phyloP scores from a whole-genome alignment of 2,113 vertebrate genomes.

The Tetraodon nigroviridis region DNA sequence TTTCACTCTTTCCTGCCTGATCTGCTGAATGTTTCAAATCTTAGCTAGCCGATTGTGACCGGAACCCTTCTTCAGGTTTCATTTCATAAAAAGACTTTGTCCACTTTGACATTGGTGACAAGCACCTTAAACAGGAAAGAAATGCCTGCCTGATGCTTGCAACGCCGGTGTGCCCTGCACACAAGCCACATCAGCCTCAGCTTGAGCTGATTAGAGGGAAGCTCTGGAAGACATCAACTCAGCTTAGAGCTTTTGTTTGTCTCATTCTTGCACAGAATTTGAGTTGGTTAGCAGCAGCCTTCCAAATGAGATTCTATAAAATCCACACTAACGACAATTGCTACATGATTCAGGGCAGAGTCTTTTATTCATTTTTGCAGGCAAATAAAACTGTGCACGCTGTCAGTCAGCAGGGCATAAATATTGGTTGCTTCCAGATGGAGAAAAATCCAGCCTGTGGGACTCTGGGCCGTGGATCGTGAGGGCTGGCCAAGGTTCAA shows the following conservation, averaged over 20 bases:
- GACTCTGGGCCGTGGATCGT: slow-evolving; percentile 1
- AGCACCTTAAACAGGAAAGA: slow-evolving; percentile 34
- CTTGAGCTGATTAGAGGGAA: slow-evolving; percentile 32
- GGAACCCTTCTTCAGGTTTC: slow-evolving; percentile 48
- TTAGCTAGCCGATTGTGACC: slow-evolving; percentile 22
- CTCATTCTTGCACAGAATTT: neutral
- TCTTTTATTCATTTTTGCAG: neutral
- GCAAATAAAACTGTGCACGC: slow-evolving; percentile 1
- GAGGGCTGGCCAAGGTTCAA: slow-evolving; percentile 1
- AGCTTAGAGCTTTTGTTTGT: neutral
- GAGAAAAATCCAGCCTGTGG: slow-evolving; percentile 1
- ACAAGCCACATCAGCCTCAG: slow-evolving; percentile 42
- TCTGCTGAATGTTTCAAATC: slow-evolving; percentile 4
- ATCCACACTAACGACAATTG: neutral
- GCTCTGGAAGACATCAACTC: slow-evolving; percentile 20
- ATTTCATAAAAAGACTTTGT: slow-evolving; percentile 14
- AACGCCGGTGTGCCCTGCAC: slow-evolving; percentile 19
- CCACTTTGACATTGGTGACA: slow-evolving; percentile 33
- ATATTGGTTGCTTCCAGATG: slow-evolving; percentile 25
- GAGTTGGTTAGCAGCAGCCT: neutral
- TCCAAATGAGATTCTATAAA: no score
- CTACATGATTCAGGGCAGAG: neutral
- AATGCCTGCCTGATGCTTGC: slow-evolving; percentile 15
- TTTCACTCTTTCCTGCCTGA: neutral
- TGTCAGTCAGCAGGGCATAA: neutral